Evolutionary conservation across 2,113 vertebrate species (phyloP), one percentile per base, ranked within the genome.

Genomic region (Coptodon bakossiorum): DNA sequence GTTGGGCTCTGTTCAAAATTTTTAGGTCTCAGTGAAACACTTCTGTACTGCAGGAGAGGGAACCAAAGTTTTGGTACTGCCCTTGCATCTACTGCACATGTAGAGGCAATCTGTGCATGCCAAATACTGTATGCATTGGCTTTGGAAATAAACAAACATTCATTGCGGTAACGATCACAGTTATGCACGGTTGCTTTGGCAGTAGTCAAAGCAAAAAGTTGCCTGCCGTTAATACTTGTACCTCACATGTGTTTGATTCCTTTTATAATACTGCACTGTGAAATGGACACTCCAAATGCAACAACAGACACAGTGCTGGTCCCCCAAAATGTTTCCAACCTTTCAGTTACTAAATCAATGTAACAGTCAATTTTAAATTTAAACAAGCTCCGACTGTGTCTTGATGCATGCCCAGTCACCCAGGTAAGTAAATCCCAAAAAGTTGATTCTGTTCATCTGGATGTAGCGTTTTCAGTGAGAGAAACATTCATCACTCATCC

Each of bases 241-340:
- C n/a, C 9, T 22, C n/a, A 54, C 53, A 54, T 12, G n/a, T 54
- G n/a, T 54, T n/a, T 54, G 53, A 54, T 6, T 12, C 10, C 53
- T 54, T 54, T 54, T 54, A 54, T 12, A 54, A 54, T 24, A 54
- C n/a, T 54, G n/a, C 53, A 12, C 52, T 12, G 1, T 54, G n/a
- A 54, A 54, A 54, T 4, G 2, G n/a, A 54, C n/a, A 54, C 10
- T 22, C 6, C 9, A 6, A 22, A 22, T 22, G 52, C 52, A 54
- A 54, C 52, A 54, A 54, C 52, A 54, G 52, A 54, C 11, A 22
- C 52, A 24, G 10, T 54, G n/a, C n/a, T 24, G 52, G 52, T 54
- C n/a, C n/a, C 52, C n/a, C 52, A 11, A 1, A 54, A 11, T 0
- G 0, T 12, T 4, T 54, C n/a, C 53, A 54, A 24, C 53, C 53